These are phyloP conservation scores for Eueremaeus valkanovi DNA, from an alignment of 2,888 invertebrate species.

Conservation along the genomic window DNA sequence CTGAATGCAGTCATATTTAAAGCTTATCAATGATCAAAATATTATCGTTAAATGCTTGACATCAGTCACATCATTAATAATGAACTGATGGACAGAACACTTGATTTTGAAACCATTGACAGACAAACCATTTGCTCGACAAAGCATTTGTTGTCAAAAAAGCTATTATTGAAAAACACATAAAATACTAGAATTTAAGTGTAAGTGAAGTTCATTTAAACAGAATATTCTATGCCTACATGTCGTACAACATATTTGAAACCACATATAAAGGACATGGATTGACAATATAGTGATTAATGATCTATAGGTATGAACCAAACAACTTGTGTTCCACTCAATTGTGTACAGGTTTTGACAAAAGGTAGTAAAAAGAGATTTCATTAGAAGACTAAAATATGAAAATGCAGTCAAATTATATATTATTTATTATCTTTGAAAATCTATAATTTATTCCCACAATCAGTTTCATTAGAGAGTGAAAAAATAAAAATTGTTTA, in stretches of 20 bases:
- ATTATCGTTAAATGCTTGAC: not conserved
- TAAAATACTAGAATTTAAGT: too few relatives aligned
- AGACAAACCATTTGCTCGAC: conserved; percentile 9
- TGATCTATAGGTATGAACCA: not conserved
- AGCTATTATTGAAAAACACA: too few relatives aligned
- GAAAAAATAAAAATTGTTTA: too few relatives aligned
- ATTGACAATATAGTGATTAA: not conserved
- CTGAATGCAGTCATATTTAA: conserved; percentile 1
- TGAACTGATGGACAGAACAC: not conserved
- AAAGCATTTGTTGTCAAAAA: not conserved
- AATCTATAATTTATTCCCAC: not conserved
- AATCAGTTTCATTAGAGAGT: too few relatives aligned
- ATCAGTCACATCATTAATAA: conserved; percentile 1
- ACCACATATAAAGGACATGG: not conserved
- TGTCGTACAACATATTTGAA: not conserved
- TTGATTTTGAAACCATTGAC: not conserved
- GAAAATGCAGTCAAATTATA: not conserved
- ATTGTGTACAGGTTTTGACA: too few relatives aligned
- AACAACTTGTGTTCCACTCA: too few relatives aligned
- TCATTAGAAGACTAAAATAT: too few relatives aligned
- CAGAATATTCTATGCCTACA: too few relatives aligned
- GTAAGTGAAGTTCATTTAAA: too few relatives aligned
- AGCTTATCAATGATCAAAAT: not conserved
- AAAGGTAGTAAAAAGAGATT: too few relatives aligned
- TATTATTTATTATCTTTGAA: not conserved